phyloP scores from a whole-genome alignment of 2,888 invertebrate species.

The Zhengitettix transpicula region DNA sequence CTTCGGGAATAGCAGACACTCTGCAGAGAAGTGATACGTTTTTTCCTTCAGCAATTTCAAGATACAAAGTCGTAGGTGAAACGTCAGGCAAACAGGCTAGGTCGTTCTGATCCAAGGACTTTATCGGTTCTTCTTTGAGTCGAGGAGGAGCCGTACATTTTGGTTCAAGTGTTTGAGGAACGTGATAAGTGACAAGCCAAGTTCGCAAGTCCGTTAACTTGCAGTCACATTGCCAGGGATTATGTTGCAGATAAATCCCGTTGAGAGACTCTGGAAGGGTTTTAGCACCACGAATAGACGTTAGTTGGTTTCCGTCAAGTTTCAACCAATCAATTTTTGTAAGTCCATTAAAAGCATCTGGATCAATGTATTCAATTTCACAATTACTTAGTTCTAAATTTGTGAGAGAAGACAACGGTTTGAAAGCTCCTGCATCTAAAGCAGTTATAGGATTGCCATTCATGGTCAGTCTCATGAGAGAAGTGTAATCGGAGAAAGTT shows the following conservation, averaged over 20 bases:
- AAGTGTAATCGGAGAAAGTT: conserved; percentile 60
- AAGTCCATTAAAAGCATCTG: conserved; percentile 65
- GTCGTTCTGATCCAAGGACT: conserved; percentile 46
- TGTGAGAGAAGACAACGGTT: conserved; percentile 55
- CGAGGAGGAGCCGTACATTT: conserved; percentile 54
- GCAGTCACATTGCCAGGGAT: conserved; percentile 83
- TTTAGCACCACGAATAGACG: conserved; percentile 48
- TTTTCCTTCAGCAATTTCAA: conserved; percentile 63
- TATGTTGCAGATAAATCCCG: conserved; percentile 66
- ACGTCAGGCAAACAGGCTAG: conserved; percentile 71
- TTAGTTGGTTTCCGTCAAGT: conserved; percentile 65
- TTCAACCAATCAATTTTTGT: conserved; percentile 69
- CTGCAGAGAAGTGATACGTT: conserved; percentile 68
- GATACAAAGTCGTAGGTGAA: conserved; percentile 52
- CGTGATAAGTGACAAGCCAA: conserved; percentile 62
- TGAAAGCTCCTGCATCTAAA: conserved; percentile 54
- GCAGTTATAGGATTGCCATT: conserved; percentile 67
- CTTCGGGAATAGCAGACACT: conserved; percentile 66
- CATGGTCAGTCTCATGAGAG: conserved; percentile 66
- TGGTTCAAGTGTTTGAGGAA: conserved; percentile 63
- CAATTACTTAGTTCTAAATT: conserved; percentile 69
- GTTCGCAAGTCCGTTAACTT: conserved; percentile 55
- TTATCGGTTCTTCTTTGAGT: conserved; percentile 48
- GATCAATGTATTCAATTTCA: conserved; percentile 57
- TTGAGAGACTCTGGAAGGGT: conserved; percentile 61